phyloP scores from a whole-genome alignment of 1,140 invertebrate genomes.

The Papilio polytes region DNA sequence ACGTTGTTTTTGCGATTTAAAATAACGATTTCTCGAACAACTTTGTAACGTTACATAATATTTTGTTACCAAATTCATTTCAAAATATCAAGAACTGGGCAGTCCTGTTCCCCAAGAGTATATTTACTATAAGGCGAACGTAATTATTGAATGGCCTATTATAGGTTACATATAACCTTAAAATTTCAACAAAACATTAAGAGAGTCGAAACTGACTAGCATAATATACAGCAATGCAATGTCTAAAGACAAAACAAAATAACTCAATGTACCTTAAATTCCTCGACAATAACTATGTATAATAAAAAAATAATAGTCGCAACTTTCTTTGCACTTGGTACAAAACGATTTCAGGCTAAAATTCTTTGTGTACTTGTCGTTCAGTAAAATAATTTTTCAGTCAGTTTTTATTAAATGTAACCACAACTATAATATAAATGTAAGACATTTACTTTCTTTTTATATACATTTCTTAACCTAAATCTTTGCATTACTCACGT shows the following conservation, averaged over 20 bases:
- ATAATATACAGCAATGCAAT: constrained; percentile 8
- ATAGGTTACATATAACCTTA: not conserved
- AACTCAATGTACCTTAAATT: not conserved
- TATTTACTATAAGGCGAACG: too few species aligned
- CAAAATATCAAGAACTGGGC: too few species aligned
- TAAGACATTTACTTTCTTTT: not conserved
- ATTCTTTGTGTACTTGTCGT: not conserved
- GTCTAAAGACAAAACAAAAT: not conserved
- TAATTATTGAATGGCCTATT: too few species aligned
- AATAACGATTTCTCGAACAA: too few species aligned
- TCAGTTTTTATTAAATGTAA: not conserved
- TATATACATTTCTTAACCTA: not conserved
- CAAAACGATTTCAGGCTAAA: not conserved
- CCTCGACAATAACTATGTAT: not conserved
- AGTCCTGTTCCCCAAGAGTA: too few species aligned
- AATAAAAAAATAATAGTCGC: not conserved
- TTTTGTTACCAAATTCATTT: too few species aligned
- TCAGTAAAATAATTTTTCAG: not conserved
- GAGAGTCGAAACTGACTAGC: constrained; percentile 29
- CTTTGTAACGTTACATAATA: too few species aligned
- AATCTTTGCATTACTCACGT: constrained; percentile 4
- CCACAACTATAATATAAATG: too few species aligned
- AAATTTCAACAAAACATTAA: constrained; percentile 26
- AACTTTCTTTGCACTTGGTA: not conserved
- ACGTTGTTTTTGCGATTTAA: too few species aligned